Base-by-base conservation (phyloP, 2,797 vertebrate species). In the Arctocebus calabarensis region DNA sequence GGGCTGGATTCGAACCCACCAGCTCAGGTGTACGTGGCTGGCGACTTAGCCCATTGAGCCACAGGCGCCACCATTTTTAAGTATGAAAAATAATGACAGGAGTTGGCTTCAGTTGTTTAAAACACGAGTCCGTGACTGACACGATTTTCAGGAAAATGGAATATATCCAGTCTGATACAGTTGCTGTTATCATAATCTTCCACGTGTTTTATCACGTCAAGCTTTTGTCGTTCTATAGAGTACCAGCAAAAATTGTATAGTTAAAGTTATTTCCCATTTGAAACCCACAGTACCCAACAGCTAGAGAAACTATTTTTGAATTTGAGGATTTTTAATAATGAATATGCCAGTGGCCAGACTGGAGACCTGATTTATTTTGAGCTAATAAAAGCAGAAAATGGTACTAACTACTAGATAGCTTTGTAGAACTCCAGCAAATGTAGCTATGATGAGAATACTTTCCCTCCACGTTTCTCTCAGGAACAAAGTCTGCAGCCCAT, bases 311-410 rank as follows among this genome's bases (percentile, higher is more conserved):
- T 1, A 13, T 90, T 79, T 90, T 92, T 71, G 23, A 92, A n/a
- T 79, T 83, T 8, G 4, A 74, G 43, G 55, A 40, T 82, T 88
- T 85, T 82, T 78, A 73, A 75, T 91, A 61, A 48, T 78, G 70
- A 55, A n/a, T 83, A 81, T 2, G 43, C 9, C n/a, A 55, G 55
- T 61, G 37, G 37, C 1, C 12, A 77, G 1, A 29, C 37, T 25
- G 32, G 64, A 89, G n/a, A 52, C 3, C 11, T 37, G 27, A 59
- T 75, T 81, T 82, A 82, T 75, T 88, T 95, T 88, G 61, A 89
- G 86, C 48, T 23, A 91, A 48, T 29, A 88, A 82, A 94, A 77
- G 45, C 29, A 82, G 89, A 34, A 84, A 52, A 37, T 20, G 37
- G 64, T 66, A n/a, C 64, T 40, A 40, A 71, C 4, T 32, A 29